Base-by-base conservation (phyloP, 2,888 invertebrate genomes). In the Dasypogon diadema region DNA sequence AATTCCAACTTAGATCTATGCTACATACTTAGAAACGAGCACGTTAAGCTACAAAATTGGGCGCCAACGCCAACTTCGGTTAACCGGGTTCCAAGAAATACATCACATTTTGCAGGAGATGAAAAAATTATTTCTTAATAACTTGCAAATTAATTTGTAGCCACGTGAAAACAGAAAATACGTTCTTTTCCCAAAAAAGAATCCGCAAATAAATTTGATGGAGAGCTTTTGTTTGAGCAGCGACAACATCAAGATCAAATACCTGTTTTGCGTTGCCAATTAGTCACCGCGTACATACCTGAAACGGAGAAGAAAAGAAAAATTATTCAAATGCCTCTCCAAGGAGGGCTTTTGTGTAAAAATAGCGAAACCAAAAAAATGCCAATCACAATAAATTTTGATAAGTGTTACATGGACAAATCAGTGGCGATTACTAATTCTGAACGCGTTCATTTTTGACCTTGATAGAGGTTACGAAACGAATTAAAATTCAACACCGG, bases 251-350 rank as follows among this genome's bases (percentile, higher is more conserved):
- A 2, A 37, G 14, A 37, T 60, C 10, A 42, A 42, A 42, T 60
- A 60, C 60, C 60, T 60, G 60, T 10, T 60, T 60, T 37, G 60
- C 8, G 6, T 60, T 60, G 34, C 18, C 21, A 34, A 37, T 60
- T 60, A 60, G 60, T 37, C 60, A 60, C 18, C n/a, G 2, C 2
- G 30, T 30, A 37, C 60, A 37, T 60, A 60, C 60, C 60, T 60
- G 60, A 60, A 60, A 60, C 26, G 34, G n/a, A 60, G 34, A 60
- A 60, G 26, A 60, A 37, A 60, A 60, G 37, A 60, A 60, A n/a
- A 18, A 60, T 60, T 60, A 60, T 16, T 60, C 60, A 60, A 30
- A 60, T 16, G 16, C 26, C 60, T 60, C 18, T 30, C 2, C 10
- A 37, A 37, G 10, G 18, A n/a, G 16, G 21, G 16, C n/a, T 34